phyloP scores from a whole-genome alignment of 2,888 invertebrate species.

The Drosophila robusta region DNA sequence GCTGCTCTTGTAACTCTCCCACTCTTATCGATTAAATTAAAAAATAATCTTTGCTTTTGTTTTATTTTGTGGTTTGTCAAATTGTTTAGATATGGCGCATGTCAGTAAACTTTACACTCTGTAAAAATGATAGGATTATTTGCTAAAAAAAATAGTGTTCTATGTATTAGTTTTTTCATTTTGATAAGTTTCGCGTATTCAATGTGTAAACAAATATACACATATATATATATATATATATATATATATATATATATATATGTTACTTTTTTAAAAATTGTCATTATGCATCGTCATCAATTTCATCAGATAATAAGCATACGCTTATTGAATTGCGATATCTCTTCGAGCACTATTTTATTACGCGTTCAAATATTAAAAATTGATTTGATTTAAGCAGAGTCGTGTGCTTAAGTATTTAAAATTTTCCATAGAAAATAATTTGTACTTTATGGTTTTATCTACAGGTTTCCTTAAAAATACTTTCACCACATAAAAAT shows the following conservation, averaged over 20 bases:
- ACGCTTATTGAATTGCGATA: conserved; percentile 2
- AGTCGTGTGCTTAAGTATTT: not conserved
- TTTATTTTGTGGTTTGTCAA: not conserved
- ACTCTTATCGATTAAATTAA: conserved; percentile 41
- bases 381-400: not conserved
- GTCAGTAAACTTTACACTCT: not conserved
- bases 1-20: conserved; percentile 20
- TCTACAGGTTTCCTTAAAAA: too few species aligned
- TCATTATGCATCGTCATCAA: conserved; percentile 6
- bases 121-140: conserved; percentile 7
- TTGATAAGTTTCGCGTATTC: conserved; percentile 13
- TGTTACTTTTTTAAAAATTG: not conserved
- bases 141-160: not conserved
- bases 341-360: not conserved
- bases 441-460: not conserved
- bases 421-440: conserved; percentile 7
- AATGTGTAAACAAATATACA: not conserved
- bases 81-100: conserved; percentile 12
- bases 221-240: too few species aligned
- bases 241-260: not conserved
- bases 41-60: conserved; percentile 21
- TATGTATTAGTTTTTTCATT: not conserved
- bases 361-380: not conserved
- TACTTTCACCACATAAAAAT: not conserved
- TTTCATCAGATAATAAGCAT: conserved; percentile 7